Evolutionary conservation across 2,888 invertebrate genomes (phyloP), one percentile per base, ranked within the genome.

Genomic region (Drosophila percnosoma): DNA sequence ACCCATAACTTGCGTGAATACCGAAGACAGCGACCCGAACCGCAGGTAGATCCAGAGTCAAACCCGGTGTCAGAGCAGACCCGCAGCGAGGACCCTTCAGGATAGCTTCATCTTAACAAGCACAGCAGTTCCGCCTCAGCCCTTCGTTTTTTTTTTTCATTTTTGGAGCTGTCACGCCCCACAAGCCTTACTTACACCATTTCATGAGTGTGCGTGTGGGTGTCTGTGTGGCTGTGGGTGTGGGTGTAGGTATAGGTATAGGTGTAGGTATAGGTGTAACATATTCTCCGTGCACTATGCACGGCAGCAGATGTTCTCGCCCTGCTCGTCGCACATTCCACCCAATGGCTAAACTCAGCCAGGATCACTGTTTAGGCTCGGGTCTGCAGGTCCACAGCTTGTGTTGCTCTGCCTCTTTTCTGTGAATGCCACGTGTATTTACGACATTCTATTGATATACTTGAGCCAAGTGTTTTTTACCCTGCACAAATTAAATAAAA

Each of bases 381-480:
- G 67, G 54, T 60, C 65, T 61, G 51, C 55, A 34, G 42, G 42
- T 40, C 59, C 60, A 38, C 62, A 59, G 67, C 63, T 29, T 62
- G 49, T 29, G 52, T 49, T 51, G 33, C 59, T 31, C 31, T 10
- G 24, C 48, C 45, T 54, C 29, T 52, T 33, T 29, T 24, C 54
- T 61, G 49, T 51, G 64, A 69, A 59, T 73, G 82, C 61, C 74
- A 78, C 74, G 88, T 75, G 87, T 85, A 83, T 83, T 83, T 83
- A 87, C 83, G 88, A 70, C 88, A 82, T 80, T 71, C 88, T 80
- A 86, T 86, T 85, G 88, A 86, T 87, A 85, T 75, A 80, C 85
- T 81, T 83, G 70, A 62, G 73, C 68, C 70, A 69, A 63, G 69
- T 55, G 71, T 13, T 24, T n/a, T 40, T 33, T 8, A 36, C 7